phyloP scores from a whole-genome alignment of 2,113 vertebrate species.

The Anolis carolinensis region DNA sequence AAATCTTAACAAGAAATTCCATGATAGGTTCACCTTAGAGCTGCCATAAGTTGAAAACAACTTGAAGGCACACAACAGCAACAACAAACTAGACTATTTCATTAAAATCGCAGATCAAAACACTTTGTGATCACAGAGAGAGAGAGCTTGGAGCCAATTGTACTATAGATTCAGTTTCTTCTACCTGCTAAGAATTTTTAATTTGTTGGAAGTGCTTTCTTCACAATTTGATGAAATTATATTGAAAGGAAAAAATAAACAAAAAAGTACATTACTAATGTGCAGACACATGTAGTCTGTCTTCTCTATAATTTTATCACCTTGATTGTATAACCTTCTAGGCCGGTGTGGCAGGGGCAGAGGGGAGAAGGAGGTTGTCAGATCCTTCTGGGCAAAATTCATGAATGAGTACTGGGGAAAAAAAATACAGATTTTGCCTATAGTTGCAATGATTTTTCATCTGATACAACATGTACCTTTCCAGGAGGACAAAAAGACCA shows the following conservation, averaged over 20 bases:
- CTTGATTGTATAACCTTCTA: background rate
- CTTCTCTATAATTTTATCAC: background rate
- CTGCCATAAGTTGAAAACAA: too few relatives aligned
- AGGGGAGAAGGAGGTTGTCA: background rate
- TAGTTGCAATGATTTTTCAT: background rate
- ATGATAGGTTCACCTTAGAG: too few relatives aligned
- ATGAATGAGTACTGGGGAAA: background rate
- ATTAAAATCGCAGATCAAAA: constrained; percentile 1
- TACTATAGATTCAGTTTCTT: constrained; percentile 19
- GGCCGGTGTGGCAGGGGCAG: too few relatives aligned
- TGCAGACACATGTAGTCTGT: background rate
- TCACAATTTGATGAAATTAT: constrained; percentile 7
- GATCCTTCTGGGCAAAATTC: background rate
- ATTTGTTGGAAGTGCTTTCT: constrained; percentile 5
- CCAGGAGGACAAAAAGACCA: too few relatives aligned
- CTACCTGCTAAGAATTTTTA: constrained; percentile 10
- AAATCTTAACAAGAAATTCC: too few relatives aligned
- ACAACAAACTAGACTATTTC: constrained; percentile 1
- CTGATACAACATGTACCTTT: background rate
- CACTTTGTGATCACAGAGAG: constrained; percentile 31
- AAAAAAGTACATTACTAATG: constrained; percentile 24
- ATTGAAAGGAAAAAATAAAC: constrained; percentile 9
- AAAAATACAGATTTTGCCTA: background rate
- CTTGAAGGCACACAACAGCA: too few relatives aligned
- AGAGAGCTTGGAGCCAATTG: constrained; percentile 7